Evolutionary conservation across 2,797 vertebrate species (phyloP), one percentile per base, ranked within the genome.

Genomic region (Psittacula derbiana): DNA sequence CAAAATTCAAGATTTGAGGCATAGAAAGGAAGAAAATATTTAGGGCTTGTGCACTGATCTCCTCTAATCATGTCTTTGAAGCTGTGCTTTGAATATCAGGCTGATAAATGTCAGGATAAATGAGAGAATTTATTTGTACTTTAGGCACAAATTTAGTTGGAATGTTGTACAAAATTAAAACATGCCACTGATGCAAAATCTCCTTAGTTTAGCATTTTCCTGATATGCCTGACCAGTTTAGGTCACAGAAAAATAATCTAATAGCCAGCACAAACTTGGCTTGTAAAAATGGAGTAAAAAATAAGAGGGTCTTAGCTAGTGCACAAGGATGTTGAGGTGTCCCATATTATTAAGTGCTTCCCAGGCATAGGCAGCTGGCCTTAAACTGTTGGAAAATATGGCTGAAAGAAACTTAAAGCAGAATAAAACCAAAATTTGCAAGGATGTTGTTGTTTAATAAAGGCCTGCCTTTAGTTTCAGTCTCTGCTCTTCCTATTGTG

Each of bases 1-100:
- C 72, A 95, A 90, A 95, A 95, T 89, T 71, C 86, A 89, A 85
- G 81, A 93, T 92, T 92, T 84, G 50, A 94, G 71, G 64, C 83
- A 88, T 65, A 69, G 81, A 93, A 91, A 88, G 96, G 69, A 96
- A 90, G 75, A 96, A 96, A 97, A 95, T 96, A 95, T 95, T 96
- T 96, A 92, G 75, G 61, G 47, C 44, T 80, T 79, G 61, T 38
- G 33, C 3, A 1, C 72, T 92, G 79, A 91, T 96, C 81, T 93
- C 46, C 65, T 91, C 43, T 96, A 80, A 92, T 94, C 61, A 30
- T 19, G 86, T 53, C 79, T 97, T 96, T 96, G 94, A 96, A 96
- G 93, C 86, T 86, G 65, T 78, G 58, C 86, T 94, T 94, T 96
- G 94, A 93, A 55, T 92, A 91, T 87, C 41, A 55, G 73, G 75